Base-by-base conservation (phyloP, 1,140 invertebrate species). In the Caenorhabditis latens region DNA sequence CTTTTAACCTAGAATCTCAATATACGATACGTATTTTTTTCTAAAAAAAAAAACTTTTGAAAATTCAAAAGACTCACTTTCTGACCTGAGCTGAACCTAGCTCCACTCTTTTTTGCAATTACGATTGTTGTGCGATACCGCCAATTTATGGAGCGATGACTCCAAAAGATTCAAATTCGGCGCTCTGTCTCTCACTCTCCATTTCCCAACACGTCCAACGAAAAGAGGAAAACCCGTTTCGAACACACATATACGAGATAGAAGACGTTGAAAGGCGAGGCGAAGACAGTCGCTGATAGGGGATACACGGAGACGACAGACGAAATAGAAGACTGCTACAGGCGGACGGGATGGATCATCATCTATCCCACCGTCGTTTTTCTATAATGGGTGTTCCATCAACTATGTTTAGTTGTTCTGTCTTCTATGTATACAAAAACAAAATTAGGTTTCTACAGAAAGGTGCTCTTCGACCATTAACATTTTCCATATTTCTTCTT, bases 331-430 rank as follows among this genome's bases (percentile, higher is more conserved):
- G 71, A 79, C 71, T 79, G n/a, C 43, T 79, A 79, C 71, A 79
- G 71, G 46, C 71, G 71, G 53, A 11, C 6, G n/a, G 46, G 46
- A 79, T 46, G 71, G 43, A 79, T 79, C 71, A 79, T 79, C 71
- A 50, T 79, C 71, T 79, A 79, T 79, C 71, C 71, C 71, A 79
- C 46, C 71, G 71, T 79, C 71, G 71, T 79, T 79, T 79, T 79
- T 79, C 19, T 32, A 79, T 53, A 2, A 79, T 50, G 43, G 71
- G 71, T 79, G 71, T 79, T 79, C 71, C 71, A 79, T 43, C 42
- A 71, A 16, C 65, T 48, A 16, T 71, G 65, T 71, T 43, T 71
- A 19, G 42, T 46, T 46, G 40, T 71, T 71, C 42, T 46, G 42
- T 65, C 63, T 65, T 32, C 32, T 65, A 8, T 42, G 40, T 40